Evolutionary conservation across 1,140 invertebrate species (phyloP), one percentile per base, ranked within the genome.

Genomic region (Brachionus angularis): DNA sequence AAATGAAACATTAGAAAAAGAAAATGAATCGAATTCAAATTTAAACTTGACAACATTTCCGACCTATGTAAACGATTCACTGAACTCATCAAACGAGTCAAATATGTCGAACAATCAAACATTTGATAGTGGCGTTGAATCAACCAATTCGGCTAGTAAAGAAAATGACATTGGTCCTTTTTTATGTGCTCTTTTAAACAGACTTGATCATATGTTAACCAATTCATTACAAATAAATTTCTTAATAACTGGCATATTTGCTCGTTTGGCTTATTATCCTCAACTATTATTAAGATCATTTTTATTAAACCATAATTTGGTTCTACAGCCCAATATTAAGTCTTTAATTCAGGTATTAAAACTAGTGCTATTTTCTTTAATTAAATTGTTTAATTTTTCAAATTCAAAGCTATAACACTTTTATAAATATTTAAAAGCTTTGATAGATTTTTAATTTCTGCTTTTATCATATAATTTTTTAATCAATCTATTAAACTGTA

Each of bases 341-440:
- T 93, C 91, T 16, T 83, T 96, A 55, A 89, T 90, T 81, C 91
- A 93, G 85, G 91, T 93, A 76, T 72, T n/a, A n/a, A n/a, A n/a
- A n/a, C n/a, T n/a, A n/a, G n/a, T n/a, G n/a, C n/a, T n/a, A n/a
- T n/a, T n/a, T n/a, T n/a, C n/a, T n/a, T n/a, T n/a, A n/a, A n/a
- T n/a, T n/a, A n/a, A n/a, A n/a, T n/a, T n/a, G n/a, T n/a, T n/a
- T n/a, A n/a, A n/a, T n/a, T n/a, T n/a, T n/a, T n/a, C n/a, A n/a
- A n/a, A n/a, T n/a, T n/a, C n/a, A n/a, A n/a, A n/a, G n/a, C n/a
- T n/a, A n/a, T n/a, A n/a, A n/a, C n/a, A n/a, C n/a, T n/a, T n/a
- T n/a, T n/a, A n/a, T n/a, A n/a, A n/a, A n/a, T n/a, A n/a, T n/a
- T n/a, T n/a, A n/a, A n/a, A n/a, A n/a, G n/a, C n/a, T n/a, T n/a